Base-by-base conservation (phyloP, 2,797 vertebrate species). In the Helarctos malayanus region DNA sequence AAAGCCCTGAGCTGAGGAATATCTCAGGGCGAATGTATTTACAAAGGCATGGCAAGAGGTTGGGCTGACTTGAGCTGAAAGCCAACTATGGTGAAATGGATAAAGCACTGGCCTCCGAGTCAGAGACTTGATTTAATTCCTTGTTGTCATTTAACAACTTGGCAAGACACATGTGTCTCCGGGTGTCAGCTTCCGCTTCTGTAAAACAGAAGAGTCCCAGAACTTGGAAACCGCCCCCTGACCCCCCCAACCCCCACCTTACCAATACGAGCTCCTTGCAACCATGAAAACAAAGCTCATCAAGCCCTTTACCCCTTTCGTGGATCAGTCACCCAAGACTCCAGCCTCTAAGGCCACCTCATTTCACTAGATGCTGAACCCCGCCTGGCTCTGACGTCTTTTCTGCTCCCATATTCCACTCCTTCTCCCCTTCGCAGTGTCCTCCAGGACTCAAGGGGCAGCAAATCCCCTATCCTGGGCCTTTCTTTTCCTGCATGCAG, bases 81-180 rank as follows among this genome's bases (percentile, higher is more conserved):
- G 73, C 45, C 38, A 45, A 81, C 91, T 85, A 56, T 18, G 59
- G 57, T 83, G 91, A 57, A 65, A 49, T 32, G 52, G 25, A 61
- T 47, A n/a, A 35, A 92, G 80, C n/a, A 16, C 45, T 61, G 45
- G 90, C 35, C 35, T 86, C 79, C 29, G 54, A 47, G n/a, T 63
- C 83, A 63, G 92, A 95, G 69, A 35, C 27, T 3, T 27, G 65
- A 94, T 54, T 94, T n/a, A 86, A 83, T 86, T 80, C 73, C 81
- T 61, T 38, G 45, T 52, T 63, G 15, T 61, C 61, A 61, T 38
- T 68, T 56, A 38, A 89, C 25, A 57, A 63, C 57, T 68, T 87
- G 80, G 61, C 83, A 85, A 91, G 52, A 71, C 38, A 81, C 35
- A 76, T 23, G 18, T 94, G 41, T 78, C 87, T 65, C 19, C 18